Base-by-base conservation (phyloP, 2,888 invertebrate genomes). In the Odontothrips loti region DNA sequence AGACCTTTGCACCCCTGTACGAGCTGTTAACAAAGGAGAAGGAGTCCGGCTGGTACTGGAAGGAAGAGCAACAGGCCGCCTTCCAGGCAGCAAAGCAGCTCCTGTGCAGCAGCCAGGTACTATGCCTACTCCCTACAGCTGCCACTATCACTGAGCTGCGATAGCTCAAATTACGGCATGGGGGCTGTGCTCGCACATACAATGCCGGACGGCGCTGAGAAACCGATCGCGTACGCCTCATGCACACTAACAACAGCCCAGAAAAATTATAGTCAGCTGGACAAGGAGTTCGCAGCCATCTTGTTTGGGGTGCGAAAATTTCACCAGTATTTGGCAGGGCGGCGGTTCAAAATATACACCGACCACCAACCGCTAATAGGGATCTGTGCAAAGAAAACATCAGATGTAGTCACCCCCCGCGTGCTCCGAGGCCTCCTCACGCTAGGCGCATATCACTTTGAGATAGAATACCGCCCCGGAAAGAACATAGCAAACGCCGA, bases 281-380 rank as follows among this genome's bases (percentile, higher is more conserved):
- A n/a, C n/a, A n/a, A n/a, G n/a, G n/a, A n/a, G n/a, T n/a, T 85
- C 85, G 79, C 81, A 85, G n/a, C 84, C 20, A 84, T 88, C 8
- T 83, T 87, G 20, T 88, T 84, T 82, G 87, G 86, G 0, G 85
- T 87, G 1, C 84, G 85, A 47, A 86, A 86, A 83, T 88, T 88
- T 84, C 86, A 87, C 80, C 84, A 86, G 43, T 88, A 86, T 83
- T 79, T 88, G 10, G 11, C 15, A 6, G 20, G 20, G 15, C 58
- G 58, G 10, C 11, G 20, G 15, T 11, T 63, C 15, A 20, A 10
- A 20, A 10, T 63, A 4, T 20, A 17, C 20, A 63, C 58, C 15
- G 58, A 63, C 58, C 58, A 63, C 58, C 10, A 63, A 20, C 58
- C 58, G 58, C 20, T 63, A 20, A 6, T 63, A 20, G 58, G 58